Evolutionary conservation across 2,888 invertebrate genomes (phyloP).

Genomic region (Nephrotoma flavescens): DNA sequence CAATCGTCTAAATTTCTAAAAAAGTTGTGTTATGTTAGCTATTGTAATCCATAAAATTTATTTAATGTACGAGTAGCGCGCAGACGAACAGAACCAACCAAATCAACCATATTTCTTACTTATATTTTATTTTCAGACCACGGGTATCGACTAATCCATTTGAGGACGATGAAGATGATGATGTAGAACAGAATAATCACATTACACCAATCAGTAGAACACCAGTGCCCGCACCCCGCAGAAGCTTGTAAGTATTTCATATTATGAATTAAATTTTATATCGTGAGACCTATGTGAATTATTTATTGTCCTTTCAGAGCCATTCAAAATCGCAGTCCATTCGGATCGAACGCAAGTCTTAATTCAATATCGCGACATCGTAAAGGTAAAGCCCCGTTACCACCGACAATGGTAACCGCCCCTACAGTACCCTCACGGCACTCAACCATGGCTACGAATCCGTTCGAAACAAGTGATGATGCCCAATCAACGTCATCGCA

Average conservation of each 20-base stretch:
- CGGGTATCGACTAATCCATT: slow-evolving; percentile 54
- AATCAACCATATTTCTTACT: background rate
- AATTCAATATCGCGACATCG: slow-evolving; percentile 12
- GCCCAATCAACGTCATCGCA: background rate
- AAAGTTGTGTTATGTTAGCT: background rate
- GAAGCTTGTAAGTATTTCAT: slow-evolving; percentile 21
- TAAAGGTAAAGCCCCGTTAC: slow-evolving; percentile 23
- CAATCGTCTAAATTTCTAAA: background rate
- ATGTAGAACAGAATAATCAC: slow-evolving; percentile 36
- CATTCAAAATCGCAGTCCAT: background rate
- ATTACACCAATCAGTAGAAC: slow-evolving; percentile 20
- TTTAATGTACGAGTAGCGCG: background rate
- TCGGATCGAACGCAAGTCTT: background rate
- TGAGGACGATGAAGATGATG: slow-evolving; percentile 55
- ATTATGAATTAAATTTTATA: background rate
- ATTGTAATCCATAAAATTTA: background rate
- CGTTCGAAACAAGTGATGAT: background rate
- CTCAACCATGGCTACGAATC: background rate
- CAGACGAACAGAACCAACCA: background rate
- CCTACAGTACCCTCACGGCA: background rate
- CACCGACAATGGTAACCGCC: slow-evolving; percentile 12
- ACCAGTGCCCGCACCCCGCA: slow-evolving; percentile 28
- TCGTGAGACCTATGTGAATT: background rate
- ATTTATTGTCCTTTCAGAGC: background rate
- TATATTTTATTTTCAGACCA: background rate